These are phyloP conservation scores for Oenanthe oenanthe DNA, from an alignment of 2,113 vertebrate species.

Conservation along the genomic window DNA sequence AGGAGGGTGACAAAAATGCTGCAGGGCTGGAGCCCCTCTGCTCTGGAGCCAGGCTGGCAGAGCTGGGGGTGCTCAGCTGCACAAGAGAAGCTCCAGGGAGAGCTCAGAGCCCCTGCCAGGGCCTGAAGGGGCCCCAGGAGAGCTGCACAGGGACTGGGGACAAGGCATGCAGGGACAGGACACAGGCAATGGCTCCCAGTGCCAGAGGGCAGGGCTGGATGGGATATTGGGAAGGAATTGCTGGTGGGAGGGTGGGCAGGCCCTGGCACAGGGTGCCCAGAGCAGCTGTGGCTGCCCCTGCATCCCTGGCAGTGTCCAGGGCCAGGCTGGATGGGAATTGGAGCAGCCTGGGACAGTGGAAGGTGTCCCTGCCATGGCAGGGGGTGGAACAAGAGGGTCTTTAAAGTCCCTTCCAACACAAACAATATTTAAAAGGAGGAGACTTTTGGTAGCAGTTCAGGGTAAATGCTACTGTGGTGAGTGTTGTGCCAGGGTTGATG, in stretches of 20 bases:
- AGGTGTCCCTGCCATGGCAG: neutral
- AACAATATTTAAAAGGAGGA: neutral
- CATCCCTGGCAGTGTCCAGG: neutral
- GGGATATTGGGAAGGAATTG: too few species aligned
- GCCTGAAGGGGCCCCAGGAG: too few species aligned
- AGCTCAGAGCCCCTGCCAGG: too few species aligned
- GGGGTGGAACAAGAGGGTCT: rapidly evolving
- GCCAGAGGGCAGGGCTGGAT: too few species aligned
- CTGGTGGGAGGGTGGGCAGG: too few species aligned
- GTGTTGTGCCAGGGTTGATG: neutral
- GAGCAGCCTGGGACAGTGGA: rapidly evolving
- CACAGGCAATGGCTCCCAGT: too few species aligned
- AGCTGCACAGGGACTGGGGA: too few species aligned
- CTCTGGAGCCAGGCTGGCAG: neutral
- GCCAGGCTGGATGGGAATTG: rapidly evolving
- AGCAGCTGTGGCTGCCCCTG: too few species aligned
- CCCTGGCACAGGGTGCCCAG: too few species aligned
- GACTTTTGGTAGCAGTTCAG: neutral
- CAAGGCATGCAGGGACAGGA: too few species aligned
- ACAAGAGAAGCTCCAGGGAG: neutral
- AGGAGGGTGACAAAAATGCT: neutral
- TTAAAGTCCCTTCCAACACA: neutral
- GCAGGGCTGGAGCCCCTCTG: neutral
- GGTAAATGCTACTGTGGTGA: too few species aligned
- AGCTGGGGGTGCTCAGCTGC: neutral